Conservation (phyloP, 2,113 vertebrate species). For the Alouatta palliata region DNA sequence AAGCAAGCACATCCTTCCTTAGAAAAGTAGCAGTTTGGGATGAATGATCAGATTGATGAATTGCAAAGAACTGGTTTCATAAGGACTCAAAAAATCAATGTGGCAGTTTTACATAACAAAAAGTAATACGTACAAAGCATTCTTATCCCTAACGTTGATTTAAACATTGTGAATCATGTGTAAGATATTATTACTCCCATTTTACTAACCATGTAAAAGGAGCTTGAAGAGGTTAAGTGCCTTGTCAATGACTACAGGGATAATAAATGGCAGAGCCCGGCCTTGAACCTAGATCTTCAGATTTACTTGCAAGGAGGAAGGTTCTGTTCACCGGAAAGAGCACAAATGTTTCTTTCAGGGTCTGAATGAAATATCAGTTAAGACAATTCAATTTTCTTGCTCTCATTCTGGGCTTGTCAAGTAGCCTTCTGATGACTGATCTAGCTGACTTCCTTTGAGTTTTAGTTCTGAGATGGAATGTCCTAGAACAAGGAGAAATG, state of each 20-base stretch:
- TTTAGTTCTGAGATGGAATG: constrained; percentile 15
- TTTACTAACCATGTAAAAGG: neutral
- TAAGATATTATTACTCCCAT: neutral
- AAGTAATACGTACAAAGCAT: neutral
- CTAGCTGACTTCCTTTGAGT: neutral
- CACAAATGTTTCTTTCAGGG: neutral
- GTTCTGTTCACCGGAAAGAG: neutral
- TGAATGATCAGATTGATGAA: neutral
- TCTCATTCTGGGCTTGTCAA: constrained; percentile 28
- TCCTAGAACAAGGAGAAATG: constrained; percentile 3
- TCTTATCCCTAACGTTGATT: constrained; percentile 1
- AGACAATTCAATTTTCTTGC: constrained; percentile 21
- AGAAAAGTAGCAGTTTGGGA: neutral
- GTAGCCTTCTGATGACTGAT: neutral
- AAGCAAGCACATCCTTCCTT: constrained; percentile 7
- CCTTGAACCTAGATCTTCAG: constrained; percentile 37
- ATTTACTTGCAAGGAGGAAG: neutral
- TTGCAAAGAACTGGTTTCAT: constrained; percentile 13
- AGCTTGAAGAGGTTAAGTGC: neutral
- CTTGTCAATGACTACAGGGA: neutral
- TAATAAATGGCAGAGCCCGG: neutral
- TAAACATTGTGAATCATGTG: constrained; percentile 16
- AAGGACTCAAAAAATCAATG: constrained; percentile 10
- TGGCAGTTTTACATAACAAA: neutral
- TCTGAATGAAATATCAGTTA: neutral